These are phyloP conservation scores for Dryobates pubescens DNA, from an alignment of 2,797 vertebrate species.

Conservation along the genomic window DNA sequence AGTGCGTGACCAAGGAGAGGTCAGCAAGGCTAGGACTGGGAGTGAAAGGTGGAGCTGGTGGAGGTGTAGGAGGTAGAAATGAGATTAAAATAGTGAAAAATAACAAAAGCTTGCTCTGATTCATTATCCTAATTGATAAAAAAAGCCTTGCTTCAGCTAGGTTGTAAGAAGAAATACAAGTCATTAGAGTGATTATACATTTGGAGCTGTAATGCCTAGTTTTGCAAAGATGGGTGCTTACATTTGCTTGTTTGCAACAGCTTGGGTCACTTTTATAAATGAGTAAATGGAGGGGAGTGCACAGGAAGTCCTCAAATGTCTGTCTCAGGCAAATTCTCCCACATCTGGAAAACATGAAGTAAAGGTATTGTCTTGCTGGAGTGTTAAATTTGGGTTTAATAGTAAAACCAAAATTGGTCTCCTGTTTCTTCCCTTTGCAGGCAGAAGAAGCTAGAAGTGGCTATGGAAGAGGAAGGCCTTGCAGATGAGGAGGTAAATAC, in stretches of 20 bases:
- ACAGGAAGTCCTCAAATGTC: neutral
- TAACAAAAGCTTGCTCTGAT: neutral
- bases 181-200: neutral
- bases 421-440: conserved; percentile 72
- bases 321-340: neutral
- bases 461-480: conserved; percentile 97
- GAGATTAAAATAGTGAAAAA: neutral
- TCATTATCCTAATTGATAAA: neutral
- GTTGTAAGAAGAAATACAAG: neutral
- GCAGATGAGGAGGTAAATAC: conserved; percentile 92
- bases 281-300: neutral
- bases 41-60: neutral
- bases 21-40: neutral
- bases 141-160: neutral
- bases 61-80: neutral
- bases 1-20: neutral
- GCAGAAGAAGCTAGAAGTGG: conserved; percentile 98
- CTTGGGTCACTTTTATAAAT: neutral
- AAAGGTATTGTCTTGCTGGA: neutral
- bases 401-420: neutral
- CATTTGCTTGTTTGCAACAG: neutral
- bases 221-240: neutral
- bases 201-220: neutral
- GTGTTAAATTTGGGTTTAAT: neutral
- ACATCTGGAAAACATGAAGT: neutral